These are phyloP conservation scores for Allophyes oxyacanthae DNA, from an alignment of 2,888 invertebrate genomes.

Conservation along the genomic window DNA sequence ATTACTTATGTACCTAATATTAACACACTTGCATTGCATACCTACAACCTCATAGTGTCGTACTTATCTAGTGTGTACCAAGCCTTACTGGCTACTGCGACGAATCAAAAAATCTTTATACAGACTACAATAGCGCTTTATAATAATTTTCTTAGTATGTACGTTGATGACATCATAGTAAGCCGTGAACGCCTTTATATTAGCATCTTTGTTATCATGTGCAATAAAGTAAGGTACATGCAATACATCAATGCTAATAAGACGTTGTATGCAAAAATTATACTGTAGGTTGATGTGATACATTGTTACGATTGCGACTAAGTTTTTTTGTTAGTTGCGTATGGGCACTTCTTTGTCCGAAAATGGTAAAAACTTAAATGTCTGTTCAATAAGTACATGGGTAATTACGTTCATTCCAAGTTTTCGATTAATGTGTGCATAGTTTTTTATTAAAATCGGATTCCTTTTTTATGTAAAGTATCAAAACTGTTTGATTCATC, in stretches of 20 bases:
- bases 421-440: too few relatives aligned
- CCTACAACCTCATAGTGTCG: too few relatives aligned
- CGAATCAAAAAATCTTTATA: constrained; percentile 51
- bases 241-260: constrained; percentile 38
- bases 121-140: constrained; percentile 46
- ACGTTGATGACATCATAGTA: constrained; percentile 48
- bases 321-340: not conserved
- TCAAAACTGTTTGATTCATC: too few relatives aligned
- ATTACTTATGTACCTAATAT: too few relatives aligned
- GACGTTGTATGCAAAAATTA: constrained; percentile 41
- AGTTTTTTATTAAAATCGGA: too few relatives aligned
- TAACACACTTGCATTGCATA: too few relatives aligned
- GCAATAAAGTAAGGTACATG: constrained; percentile 20
- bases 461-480: too few relatives aligned
- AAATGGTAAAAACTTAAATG: not conserved
- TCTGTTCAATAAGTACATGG: too few relatives aligned
- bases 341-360: not conserved
- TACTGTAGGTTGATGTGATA: constrained; percentile 2
- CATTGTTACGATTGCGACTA: not conserved
- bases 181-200: constrained; percentile 10
- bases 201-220: constrained; percentile 28
- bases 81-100: constrained; percentile 20
- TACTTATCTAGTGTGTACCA: not conserved
- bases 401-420: too few relatives aligned
- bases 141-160: constrained; percentile 33